These are phyloP conservation scores for Palythoa grandiflora DNA, from an alignment of 92 coral and sea anemone genomes.

Conservation along the genomic window DNA sequence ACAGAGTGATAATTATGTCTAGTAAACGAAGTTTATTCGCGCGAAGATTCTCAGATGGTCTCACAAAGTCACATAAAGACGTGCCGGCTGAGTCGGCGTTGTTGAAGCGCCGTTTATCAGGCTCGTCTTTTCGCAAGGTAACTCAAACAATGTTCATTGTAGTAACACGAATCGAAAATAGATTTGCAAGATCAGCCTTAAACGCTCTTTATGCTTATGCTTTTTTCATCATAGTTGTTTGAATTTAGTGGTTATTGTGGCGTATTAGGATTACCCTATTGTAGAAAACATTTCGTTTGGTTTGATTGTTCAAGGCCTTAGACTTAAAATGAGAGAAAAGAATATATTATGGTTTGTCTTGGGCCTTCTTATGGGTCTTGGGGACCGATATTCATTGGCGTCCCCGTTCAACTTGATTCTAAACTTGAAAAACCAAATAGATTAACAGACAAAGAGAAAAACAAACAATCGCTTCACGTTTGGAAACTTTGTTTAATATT, in stretches of 20 bases:
- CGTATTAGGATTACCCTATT: not conserved
- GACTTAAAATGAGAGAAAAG: not conserved
- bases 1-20: not conserved
- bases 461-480: not conserved
- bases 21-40: slow-evolving; percentile 34
- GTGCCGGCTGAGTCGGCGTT: not conserved
- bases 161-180: not conserved
- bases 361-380: too few relatives aligned
- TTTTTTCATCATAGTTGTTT: not conserved
- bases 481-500: not conserved
- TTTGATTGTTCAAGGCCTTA: not conserved
- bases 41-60: slow-evolving; percentile 42
- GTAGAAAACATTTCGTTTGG: not conserved
- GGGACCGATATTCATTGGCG: not conserved
- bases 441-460: slow-evolving; percentile 2
- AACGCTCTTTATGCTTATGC: too few relatives aligned
- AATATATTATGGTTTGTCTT: not conserved
- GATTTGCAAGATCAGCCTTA: not conserved
- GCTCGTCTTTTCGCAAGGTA: slow-evolving; percentile 25
- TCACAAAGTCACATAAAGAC: not conserved
- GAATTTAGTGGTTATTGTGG: not conserved
- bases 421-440: not conserved
- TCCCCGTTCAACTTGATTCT: not conserved
- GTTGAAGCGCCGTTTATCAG: slow-evolving; percentile 15
- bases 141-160: not conserved